A percentile compares a stretch with the other conserved stretches of the same genome.
These are phyloP conservation scores for Gortyna flavago DNA, from an alignment of 2,888 invertebrate genomes.

Conservation along the genomic window DNA sequence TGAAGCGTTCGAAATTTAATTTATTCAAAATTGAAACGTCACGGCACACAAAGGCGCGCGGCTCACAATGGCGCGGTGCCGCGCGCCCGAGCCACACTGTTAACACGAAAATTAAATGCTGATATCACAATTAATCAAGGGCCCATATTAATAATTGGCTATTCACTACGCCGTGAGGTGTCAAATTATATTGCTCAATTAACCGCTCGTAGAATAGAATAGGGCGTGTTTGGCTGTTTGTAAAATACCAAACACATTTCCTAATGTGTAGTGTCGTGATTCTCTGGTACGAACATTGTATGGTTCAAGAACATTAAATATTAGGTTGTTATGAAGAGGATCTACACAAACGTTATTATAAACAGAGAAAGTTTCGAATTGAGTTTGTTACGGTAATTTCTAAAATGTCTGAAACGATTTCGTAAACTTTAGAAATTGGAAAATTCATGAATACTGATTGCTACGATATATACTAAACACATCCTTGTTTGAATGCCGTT, in stretches of 20 bases:
- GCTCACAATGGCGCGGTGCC: slow-evolving; percentile 82
- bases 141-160: slow-evolving; percentile 90
- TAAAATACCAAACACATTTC: slow-evolving; percentile 72
- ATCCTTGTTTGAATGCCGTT: slow-evolving; percentile 13
- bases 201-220: slow-evolving; percentile 87
- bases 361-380: slow-evolving; percentile 39
- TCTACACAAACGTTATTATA: slow-evolving; percentile 21
- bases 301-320: slow-evolving; percentile 38
- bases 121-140: slow-evolving; percentile 90
- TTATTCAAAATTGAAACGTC: slow-evolving; percentile 91
- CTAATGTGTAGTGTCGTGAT: slow-evolving; percentile 55
- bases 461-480: not conserved
- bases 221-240: slow-evolving; percentile 84
- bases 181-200: slow-evolving; percentile 90
- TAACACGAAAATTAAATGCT: slow-evolving; percentile 90
- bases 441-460: slow-evolving; percentile 35
- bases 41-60: slow-evolving; percentile 87
- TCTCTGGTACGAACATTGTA: slow-evolving; percentile 21
- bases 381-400: slow-evolving; percentile 34
- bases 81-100: slow-evolving; percentile 80
- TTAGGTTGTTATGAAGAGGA: slow-evolving; percentile 11
- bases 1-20: slow-evolving; percentile 90
- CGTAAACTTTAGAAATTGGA: slow-evolving; percentile 20
- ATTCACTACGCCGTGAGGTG: slow-evolving; percentile 89
- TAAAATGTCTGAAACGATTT: slow-evolving; percentile 40